Conservation (phyloP, 2,888 invertebrate genomes). For the Esperia sulphurella region DNA sequence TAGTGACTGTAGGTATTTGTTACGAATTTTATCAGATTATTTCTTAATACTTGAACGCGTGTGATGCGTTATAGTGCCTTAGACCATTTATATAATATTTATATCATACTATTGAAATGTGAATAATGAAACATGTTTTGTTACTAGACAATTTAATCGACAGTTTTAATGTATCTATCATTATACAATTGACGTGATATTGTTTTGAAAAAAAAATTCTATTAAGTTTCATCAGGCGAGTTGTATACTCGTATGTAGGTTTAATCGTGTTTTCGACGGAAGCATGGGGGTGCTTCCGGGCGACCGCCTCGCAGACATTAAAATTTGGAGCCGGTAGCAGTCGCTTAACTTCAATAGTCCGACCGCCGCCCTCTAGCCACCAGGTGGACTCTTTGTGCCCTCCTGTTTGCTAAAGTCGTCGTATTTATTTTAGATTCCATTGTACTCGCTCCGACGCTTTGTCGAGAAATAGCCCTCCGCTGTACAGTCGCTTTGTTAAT, state of each 20-base stretch:
- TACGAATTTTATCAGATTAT: background rate
- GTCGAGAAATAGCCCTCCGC: constrained; percentile 70
- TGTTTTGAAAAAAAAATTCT: too few species aligned
- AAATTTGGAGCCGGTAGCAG: background rate
- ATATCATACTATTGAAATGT: too few species aligned
- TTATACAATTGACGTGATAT: too few species aligned
- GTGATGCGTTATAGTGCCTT: too few species aligned
- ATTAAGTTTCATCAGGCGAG: too few species aligned
- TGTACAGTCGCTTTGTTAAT: constrained; percentile 70
- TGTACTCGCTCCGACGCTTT: constrained; percentile 70
- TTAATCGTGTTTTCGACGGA: too few species aligned
- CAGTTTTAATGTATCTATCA: too few species aligned
- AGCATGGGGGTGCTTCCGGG: background rate
- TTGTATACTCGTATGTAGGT: too few species aligned
- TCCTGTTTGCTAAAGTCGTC: constrained; percentile 73
- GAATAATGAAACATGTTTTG: too few species aligned
- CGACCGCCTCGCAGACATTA: background rate
- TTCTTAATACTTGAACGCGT: too few species aligned
- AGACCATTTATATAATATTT: too few species aligned
- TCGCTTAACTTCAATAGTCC: background rate
- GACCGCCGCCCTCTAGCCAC: constrained; percentile 29
- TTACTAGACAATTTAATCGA: too few species aligned
- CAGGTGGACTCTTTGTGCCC: constrained; percentile 72
- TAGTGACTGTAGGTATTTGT: background rate
- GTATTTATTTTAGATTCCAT: constrained; percentile 78